Base-by-base conservation (phyloP, 2,888 invertebrate species). In the Geotrupes spiniger region DNA sequence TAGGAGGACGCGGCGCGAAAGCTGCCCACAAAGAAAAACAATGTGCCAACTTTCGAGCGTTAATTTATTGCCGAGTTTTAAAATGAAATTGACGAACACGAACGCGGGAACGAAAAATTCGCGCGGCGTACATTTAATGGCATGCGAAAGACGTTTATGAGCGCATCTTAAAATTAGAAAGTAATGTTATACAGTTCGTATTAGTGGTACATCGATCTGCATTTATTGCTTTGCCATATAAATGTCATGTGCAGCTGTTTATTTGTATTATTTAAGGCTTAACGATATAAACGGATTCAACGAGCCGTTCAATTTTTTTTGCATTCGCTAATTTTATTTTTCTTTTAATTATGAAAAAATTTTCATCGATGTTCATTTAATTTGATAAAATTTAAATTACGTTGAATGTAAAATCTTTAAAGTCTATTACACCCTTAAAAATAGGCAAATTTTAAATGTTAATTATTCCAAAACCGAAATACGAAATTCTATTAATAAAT, bases 111-210 rank as follows among this genome's bases (percentile, higher is more conserved):
- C 14, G 33, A 33, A 33, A 33, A 33, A 33, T 33, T 10, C 8
- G 14, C 11, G 33, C 9, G 14, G 14, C 15, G 33, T 33, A 14
- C 9, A 14, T 33, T 33, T 43, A 51, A 51, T 53, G 46, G 51
- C 49, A 38, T 31, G 33, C 37, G 50, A 37, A 36, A 49, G 56
- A 56, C 57, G 54, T 59, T 59, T 59, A 59, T 52, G 56, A 54
- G 55, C 54, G 48, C 53, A 56, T 56, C 54, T 57, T 57, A 54
- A 59, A 57, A 57, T 59, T 57, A 59, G 59, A 59, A 59, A 56
- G 59, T 57, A 56, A 54, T 54, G 51, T 58, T 55, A 39, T 53
- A 41, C 47, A 40, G 37, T 51, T 42, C 46, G 53, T 51, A 52
- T 52, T 54, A 47, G 52, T 47, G 45, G 44, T 40, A 48, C 52